Evolutionary conservation across 2,888 invertebrate genomes (phyloP).

Genomic region (Papilio demoleus): DNA sequence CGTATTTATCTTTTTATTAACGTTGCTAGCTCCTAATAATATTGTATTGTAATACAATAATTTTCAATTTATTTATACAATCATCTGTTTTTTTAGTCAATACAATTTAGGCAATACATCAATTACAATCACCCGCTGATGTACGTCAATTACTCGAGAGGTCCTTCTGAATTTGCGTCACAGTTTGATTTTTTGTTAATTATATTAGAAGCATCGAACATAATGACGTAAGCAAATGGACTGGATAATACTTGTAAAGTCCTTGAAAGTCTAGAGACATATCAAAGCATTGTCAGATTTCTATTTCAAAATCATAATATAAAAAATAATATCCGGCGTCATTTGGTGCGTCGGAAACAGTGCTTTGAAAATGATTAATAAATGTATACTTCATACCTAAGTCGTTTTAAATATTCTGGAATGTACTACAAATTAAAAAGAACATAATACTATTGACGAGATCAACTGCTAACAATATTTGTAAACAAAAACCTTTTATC

Average conservation of each 20-base stretch:
- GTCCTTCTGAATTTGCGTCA: neutral
- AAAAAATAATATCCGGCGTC: neutral
- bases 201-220: neutral
- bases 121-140: neutral
- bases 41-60: neutral
- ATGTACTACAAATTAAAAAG: neutral
- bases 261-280: neutral
- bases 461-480: neutral
- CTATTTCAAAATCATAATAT: neutral
- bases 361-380: too few relatives aligned
- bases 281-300: neutral
- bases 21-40: neutral
- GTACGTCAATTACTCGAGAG: neutral
- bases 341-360: too few relatives aligned
- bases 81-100: neutral
- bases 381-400: neutral
- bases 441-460: neutral
- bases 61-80: neutral
- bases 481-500: neutral
- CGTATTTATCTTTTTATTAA: neutral
- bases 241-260: neutral
- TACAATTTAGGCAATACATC: neutral
- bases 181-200: neutral
- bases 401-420: neutral
- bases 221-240: neutral